Percentiles rank a stretch among this genome's conserved stretches.
These are phyloP conservation scores for Todiramphus chloris DNA, from an alignment of 2,113 vertebrate species.

Conservation along the genomic window DNA sequence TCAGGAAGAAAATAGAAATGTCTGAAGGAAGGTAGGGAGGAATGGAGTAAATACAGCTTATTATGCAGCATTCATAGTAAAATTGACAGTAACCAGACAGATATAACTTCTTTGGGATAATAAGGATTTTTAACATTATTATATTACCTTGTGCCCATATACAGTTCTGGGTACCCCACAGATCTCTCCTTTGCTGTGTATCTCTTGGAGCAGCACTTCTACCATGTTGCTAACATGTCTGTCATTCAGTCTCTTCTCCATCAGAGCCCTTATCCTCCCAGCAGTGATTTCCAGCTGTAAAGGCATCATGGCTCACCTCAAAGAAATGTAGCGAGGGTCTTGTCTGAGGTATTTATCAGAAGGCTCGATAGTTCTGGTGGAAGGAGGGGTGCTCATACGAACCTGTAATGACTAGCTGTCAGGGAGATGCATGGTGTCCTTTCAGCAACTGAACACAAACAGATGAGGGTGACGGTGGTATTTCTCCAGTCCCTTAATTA, in stretches of 20 bases:
- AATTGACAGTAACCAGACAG: background rate
- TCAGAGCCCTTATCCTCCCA: background rate
- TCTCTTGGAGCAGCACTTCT: background rate
- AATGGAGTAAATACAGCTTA: background rate
- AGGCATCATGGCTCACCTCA: background rate
- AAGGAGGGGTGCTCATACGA: constrained; percentile 51
- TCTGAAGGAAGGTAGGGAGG: background rate
- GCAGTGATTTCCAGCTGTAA: background rate
- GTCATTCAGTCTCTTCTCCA: background rate
- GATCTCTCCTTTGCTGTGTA: background rate
- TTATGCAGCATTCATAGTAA: background rate
- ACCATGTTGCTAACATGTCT: background rate
- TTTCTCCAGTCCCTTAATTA: constrained; percentile 82
- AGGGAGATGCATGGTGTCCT: constrained; percentile 79
- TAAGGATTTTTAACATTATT: background rate
- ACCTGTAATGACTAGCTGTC: constrained; percentile 81
- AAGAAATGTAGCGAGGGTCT: background rate
- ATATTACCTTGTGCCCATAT: too few relatives aligned
- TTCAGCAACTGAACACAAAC: constrained; percentile 71
- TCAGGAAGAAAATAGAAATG: background rate
- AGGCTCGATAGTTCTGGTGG: constrained; percentile 48
- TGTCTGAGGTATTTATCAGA: background rate
- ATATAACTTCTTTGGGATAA: background rate
- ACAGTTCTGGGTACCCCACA: background rate
- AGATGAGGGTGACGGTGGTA: constrained; percentile 69